Evolutionary conservation across 1,140 invertebrate species (phyloP).

Genomic region (Orius laevigatus): DNA sequence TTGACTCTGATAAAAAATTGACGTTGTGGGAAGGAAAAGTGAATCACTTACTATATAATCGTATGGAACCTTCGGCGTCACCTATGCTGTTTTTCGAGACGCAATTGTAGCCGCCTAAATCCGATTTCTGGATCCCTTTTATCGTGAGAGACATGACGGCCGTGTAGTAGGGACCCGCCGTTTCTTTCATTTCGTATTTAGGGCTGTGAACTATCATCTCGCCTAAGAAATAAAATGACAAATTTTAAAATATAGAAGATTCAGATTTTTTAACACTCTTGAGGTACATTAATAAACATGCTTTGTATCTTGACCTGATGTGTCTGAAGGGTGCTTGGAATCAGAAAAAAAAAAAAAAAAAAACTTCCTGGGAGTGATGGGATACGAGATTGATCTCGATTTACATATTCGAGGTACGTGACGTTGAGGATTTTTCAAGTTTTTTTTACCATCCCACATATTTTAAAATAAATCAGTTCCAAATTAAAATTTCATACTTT

Average conservation of each 20-base stretch:
- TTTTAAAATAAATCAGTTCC: too few relatives aligned
- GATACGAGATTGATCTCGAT: not conserved
- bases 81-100: conserved; percentile 83
- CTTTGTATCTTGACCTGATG: conserved; percentile 1
- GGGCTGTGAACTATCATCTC: conserved; percentile 67
- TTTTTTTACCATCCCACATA: too few relatives aligned
- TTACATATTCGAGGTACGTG: conserved; percentile 6
- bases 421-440: not conserved
- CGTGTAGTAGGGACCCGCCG: conserved; percentile 54
- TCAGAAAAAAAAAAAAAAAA: not conserved
- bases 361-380: not conserved
- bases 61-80: conserved; percentile 73
- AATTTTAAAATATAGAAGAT: too few relatives aligned
- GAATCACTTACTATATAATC: conserved; percentile 71
- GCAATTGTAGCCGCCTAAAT: conserved; percentile 74
- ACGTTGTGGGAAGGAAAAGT: too few relatives aligned
- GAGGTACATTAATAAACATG: not conserved
- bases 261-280: not conserved
- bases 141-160: conserved; percentile 71
- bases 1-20: too few relatives aligned
- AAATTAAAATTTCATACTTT: too few relatives aligned
- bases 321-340: not conserved
- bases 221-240: conserved; percentile 31
- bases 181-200: conserved; percentile 60
- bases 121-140: conserved; percentile 52